Evolutionary conservation across 2,888 invertebrate species (phyloP).

Genomic region (Drosophila prostipennis): DNA sequence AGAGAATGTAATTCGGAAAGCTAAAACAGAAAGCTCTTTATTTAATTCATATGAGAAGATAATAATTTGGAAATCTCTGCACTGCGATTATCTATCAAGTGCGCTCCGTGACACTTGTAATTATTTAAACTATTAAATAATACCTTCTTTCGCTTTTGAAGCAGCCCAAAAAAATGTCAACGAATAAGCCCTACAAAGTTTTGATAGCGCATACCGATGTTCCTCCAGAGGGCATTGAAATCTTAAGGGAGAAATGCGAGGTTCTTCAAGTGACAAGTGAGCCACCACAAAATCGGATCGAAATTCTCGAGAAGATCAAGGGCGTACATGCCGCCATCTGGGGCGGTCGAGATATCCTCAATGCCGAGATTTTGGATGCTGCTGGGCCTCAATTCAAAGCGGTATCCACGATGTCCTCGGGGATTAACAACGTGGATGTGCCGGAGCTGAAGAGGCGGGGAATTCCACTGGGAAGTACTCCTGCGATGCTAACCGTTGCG

Average conservation of each 20-base stretch:
- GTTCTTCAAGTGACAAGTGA: constrained; percentile 73
- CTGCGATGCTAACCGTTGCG: constrained; percentile 89
- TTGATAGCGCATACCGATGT: constrained; percentile 90
- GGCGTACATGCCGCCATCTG: constrained; percentile 83
- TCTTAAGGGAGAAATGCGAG: constrained; percentile 86
- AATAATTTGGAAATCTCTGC: not conserved
- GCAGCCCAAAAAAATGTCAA: constrained; percentile 51
- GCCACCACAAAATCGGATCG: constrained; percentile 71
- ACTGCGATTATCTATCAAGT: not conserved
- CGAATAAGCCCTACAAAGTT: constrained; percentile 85
- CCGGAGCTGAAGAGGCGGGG: constrained; percentile 88
- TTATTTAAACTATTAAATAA: not conserved
- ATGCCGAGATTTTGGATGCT: constrained; percentile 81
- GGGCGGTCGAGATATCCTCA: constrained; percentile 76
- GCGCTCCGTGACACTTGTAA: not conserved
- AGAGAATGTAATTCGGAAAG: not conserved
- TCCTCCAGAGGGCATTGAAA: constrained; percentile 87
- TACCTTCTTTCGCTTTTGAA: not conserved
- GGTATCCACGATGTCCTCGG: constrained; percentile 93
- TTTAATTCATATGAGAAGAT: not conserved
- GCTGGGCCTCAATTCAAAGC: constrained; percentile 89
- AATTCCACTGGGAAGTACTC: constrained; percentile 92
- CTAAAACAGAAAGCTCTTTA: constrained; percentile 1
- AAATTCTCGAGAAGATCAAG: constrained; percentile 79
- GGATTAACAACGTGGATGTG: constrained; percentile 93